These are phyloP conservation scores for Scleropages formosus DNA, from an alignment of 2,797 vertebrate species.

Conservation along the genomic window DNA sequence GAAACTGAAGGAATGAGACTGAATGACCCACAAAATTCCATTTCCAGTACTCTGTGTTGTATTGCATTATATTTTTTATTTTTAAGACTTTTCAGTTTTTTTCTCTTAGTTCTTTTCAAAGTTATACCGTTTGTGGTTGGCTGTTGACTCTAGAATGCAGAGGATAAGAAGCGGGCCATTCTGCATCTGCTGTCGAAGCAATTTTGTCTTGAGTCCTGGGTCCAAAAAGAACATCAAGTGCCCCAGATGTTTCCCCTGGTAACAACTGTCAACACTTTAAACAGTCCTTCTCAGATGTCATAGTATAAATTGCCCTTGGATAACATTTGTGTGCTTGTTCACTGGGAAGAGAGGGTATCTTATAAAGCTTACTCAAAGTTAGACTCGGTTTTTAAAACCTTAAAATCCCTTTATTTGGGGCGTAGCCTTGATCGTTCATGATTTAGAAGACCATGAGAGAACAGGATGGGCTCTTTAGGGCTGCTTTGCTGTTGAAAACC, in stretches of 20 bases:
- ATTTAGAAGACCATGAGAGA: not conserved
- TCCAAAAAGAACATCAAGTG: not conserved
- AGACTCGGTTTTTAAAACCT: not conserved
- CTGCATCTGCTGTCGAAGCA: not conserved
- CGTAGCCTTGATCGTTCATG: too few relatives aligned
- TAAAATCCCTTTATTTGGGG: too few relatives aligned
- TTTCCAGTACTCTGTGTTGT: not conserved
- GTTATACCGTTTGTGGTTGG: too few relatives aligned
- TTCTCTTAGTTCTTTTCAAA: too few relatives aligned
- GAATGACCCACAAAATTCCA: too few relatives aligned
- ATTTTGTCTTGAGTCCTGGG: not conserved
- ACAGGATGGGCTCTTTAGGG: not conserved
- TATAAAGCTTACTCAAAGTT: not conserved
- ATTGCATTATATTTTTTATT: not conserved
- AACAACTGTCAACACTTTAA: not conserved
- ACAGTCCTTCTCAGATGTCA: conserved; percentile 10
- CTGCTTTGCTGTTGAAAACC: not conserved
- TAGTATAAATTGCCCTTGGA: not conserved
- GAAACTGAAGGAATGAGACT: too few relatives aligned
- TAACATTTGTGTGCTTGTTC: not conserved
- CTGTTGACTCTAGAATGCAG: too few relatives aligned
- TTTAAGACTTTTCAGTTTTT: not conserved
- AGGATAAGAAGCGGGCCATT: not conserved
- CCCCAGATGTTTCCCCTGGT: not conserved
- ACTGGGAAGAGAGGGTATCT: not conserved